Evolutionary conservation across 2,888 invertebrate species (phyloP), one percentile per base, ranked within the genome.

Genomic region (Amphipoea lucens): DNA sequence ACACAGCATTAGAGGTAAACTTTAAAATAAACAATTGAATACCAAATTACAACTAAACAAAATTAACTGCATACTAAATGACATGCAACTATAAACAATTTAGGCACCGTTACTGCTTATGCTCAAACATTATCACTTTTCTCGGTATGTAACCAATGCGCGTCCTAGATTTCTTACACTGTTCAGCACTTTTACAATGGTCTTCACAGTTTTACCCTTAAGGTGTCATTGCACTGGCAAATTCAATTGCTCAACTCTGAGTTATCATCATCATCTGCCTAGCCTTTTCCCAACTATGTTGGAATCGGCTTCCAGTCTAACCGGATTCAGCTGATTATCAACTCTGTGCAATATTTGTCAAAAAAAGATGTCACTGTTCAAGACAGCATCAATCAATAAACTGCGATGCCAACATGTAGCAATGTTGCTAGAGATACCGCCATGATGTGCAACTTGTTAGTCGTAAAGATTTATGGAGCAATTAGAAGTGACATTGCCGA

Each of bases 171-270:
- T 90, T 66, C 40, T 23, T 78, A 72, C 23, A 65, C 12, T 23
- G 42, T 42, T 48, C 42, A 60, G 80, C 80, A 84, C 81, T 89
- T 87, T 87, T 88, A 85, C 86, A 76, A 87, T 86, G 85, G 85
- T 89, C 76, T 88, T 60, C 85, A 82, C 81, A 85, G 85, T 88
- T 74, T 87, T 85, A 86, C 78, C 78, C 83, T 89, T 23, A 79
- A 63, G 54, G 63, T 23, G 36, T 4, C 0, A 40, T 63, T 74
- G 57, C 62, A 63, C n/a, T 40, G 29, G 14, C 1, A 74, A 36
- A 82, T 74, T 54, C 23, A 57, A 80, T 68, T 20, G 71, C 6
- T 65, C n/a, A 42, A 23, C 23, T 12, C 23, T 40, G 66, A 20
- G 66, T 12, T 23, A 40, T 12, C n/a, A 60, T 60, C 9, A 20